Percentiles rank a stretch among this genome's conserved stretches.
Evolutionary conservation across 2,888 invertebrate species (phyloP).

Genomic region (Clepsis dumicolana): DNA sequence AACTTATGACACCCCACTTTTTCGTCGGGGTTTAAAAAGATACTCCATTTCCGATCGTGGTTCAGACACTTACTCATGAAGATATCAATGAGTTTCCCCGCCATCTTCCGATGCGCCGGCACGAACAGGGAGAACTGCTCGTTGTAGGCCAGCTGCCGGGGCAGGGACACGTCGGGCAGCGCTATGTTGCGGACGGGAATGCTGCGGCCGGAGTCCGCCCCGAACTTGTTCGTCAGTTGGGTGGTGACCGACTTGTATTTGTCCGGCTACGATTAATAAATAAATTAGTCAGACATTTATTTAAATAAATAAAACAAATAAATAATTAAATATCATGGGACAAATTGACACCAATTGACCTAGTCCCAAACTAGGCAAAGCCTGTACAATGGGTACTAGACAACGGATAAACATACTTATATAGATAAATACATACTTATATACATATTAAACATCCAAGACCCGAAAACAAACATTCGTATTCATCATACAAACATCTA

Average conservation of each 20-base stretch:
- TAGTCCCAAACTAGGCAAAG: too few species aligned
- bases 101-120: constrained; percentile 88
- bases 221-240: constrained; percentile 85
- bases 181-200: constrained; percentile 87
- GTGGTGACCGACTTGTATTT: constrained; percentile 67
- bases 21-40: neutral
- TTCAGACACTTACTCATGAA: constrained; percentile 84
- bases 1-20: too few species aligned
- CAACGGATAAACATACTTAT: too few species aligned
- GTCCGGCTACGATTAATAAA: constrained; percentile 70
- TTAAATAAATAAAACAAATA: too few species aligned
- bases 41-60: neutral
- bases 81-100: constrained; percentile 88
- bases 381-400: too few species aligned
- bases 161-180: constrained; percentile 87
- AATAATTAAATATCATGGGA: too few species aligned
- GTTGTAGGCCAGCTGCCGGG: constrained; percentile 87
- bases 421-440: too few species aligned
- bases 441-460: too few species aligned
- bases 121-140: constrained; percentile 91
- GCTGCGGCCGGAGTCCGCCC: constrained; percentile 74
- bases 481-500: too few species aligned
- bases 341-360: too few species aligned
- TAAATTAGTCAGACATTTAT: too few species aligned
- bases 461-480: too few species aligned